Evolutionary conservation across 2,113 vertebrate species (phyloP).

Genomic region (Ictalurus furcatus): DNA sequence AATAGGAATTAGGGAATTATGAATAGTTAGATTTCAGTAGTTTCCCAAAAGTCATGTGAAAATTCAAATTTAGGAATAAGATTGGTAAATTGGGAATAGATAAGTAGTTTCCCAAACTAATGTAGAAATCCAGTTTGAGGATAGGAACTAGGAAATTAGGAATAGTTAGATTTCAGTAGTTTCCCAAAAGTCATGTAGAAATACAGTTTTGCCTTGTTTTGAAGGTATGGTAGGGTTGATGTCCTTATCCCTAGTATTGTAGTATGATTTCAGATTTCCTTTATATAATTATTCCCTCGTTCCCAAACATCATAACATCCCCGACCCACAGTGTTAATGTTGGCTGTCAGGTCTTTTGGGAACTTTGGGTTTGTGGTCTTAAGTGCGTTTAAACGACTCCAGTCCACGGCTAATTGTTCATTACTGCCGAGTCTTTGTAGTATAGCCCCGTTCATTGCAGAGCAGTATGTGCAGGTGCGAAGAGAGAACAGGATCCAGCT

Average conservation of each 20-base stretch:
- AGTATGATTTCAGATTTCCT: neutral
- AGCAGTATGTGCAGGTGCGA: conserved; percentile 38
- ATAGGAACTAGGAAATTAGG: neutral
- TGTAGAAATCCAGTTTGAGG: neutral
- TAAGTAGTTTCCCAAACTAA: neutral
- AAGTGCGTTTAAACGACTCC: neutral
- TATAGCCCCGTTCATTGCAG: neutral
- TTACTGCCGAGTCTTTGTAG: neutral
- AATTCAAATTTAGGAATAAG: neutral
- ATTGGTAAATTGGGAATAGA: neutral
- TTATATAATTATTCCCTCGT: neutral
- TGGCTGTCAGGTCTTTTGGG: neutral
- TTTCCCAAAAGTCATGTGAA: too few species aligned
- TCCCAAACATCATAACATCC: neutral
- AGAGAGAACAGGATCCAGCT: conserved; percentile 20
- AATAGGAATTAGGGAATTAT: neutral
- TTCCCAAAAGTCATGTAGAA: neutral
- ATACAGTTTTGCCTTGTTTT: neutral
- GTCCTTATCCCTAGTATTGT: neutral
- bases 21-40: too few species aligned
- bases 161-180: neutral
- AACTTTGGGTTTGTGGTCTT: neutral
- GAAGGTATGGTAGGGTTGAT: neutral
- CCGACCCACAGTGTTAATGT: too few species aligned
- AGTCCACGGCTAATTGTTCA: neutral